Base-by-base conservation (phyloP, 1,140 invertebrate species). In the Caerostris extrusa region DNA sequence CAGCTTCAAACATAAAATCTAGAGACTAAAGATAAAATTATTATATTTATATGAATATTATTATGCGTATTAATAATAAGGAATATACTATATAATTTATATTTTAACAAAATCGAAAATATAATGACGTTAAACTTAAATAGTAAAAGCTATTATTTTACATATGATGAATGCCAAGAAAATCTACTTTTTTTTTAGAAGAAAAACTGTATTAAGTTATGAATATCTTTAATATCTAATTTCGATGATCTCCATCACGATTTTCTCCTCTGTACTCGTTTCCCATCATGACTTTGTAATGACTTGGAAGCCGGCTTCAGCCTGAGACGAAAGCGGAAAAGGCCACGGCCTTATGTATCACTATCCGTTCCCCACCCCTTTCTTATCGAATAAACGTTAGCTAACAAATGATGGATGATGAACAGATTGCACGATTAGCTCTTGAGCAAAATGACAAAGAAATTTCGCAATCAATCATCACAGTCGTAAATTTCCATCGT, bases 381-480 rank as follows among this genome's bases (percentile, higher is more conserved):
- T 50, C 34, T 53, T 90, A 92, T 92, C 81, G 90, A 61, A 92
- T 92, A 92, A 92, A 85, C 81, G 90, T 85, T 85, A 82, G 90
- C 90, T 83, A 85, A 56, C 90, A 85, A 61, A 85, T 92, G 90
- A 92, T 92, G 90, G 90, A 92, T 92, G 90, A 69, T 92, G 81
- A 82, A 92, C 90, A 92, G 90, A 92, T 92, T 92, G 90, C 71
- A 67, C 67, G 90, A 92, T 92, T 92, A 92, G 90, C 90, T 85
- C 90, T 92, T 91, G 71, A 85, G 60, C 71, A 17, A 64, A 57
- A 67, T 67, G 90, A 92, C 90, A 92, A 92, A 92, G 60, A 67
- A 92, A 92, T 85, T 83, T 85, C 7, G 82, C 90, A 92, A 92
- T 92, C 90, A 85, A 92, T 92, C 90, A 92, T 85, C 77, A 92